Conservation (phyloP, 2,888 invertebrate genomes). For the Cepaea hortensis region DNA sequence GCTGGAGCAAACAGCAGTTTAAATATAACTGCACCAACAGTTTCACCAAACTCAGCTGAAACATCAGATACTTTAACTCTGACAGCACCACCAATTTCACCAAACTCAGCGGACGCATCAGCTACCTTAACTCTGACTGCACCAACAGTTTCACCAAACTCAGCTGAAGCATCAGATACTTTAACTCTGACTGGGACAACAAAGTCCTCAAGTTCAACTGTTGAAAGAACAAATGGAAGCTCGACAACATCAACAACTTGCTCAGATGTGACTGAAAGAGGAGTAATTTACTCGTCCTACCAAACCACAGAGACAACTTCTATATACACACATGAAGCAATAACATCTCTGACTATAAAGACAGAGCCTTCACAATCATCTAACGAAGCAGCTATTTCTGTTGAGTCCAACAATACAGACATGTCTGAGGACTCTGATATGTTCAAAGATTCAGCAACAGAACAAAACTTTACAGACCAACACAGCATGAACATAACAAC, state of each 20-base stretch:
- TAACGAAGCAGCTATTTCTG: neutral
- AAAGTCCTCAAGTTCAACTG: neutral
- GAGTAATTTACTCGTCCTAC: neutral
- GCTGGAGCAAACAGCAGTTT: neutral
- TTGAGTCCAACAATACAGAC: neutral
- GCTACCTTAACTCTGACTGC: neutral
- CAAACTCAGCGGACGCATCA: neutral
- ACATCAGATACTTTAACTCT: neutral
- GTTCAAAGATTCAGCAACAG: neutral
- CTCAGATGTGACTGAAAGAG: neutral
- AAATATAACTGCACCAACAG: neutral
- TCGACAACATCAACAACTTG: neutral
- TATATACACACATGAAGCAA: neutral
- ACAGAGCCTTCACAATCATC: neutral
- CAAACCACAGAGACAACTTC: neutral
- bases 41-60: neutral
- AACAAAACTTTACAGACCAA: neutral
- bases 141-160: neutral
- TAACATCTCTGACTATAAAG: neutral
- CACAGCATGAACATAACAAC: neutral
- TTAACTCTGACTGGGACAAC: neutral
- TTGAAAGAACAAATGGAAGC: neutral
- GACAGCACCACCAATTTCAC: neutral
- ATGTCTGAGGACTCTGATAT: neutral
- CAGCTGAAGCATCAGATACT: neutral